Conservation (phyloP, 2,113 vertebrate species). For the Amphiprion percula region DNA sequence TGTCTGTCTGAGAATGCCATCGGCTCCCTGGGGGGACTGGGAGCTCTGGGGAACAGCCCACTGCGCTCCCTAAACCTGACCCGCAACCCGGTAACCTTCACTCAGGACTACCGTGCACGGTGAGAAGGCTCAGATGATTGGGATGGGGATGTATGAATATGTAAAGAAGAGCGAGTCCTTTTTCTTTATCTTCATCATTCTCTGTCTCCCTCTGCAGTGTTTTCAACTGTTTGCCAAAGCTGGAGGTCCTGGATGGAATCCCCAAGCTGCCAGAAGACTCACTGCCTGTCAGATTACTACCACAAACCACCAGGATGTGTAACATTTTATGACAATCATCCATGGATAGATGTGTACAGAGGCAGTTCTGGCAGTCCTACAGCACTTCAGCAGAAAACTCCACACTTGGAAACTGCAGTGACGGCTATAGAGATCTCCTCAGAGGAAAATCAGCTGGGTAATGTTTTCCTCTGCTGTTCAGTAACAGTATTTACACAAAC, state of each 20-base stretch:
- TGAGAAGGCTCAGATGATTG: conserved; percentile 67
- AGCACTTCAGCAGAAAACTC: background rate
- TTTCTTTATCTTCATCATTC: background rate
- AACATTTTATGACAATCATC: conserved; percentile 84
- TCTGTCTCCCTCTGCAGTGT: conserved; percentile 83
- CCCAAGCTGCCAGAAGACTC: conserved; percentile 91
- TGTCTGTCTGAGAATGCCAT: conserved; percentile 94
- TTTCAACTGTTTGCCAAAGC: conserved; percentile 95
- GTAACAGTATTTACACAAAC: background rate
- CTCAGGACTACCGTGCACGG: conserved; percentile 90
- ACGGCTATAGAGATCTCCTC: background rate
- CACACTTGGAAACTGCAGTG: background rate
- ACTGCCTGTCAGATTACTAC: conserved; percentile 68
- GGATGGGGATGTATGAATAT: background rate
- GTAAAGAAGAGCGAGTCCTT: background rate
- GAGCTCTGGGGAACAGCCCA: conserved; percentile 82
- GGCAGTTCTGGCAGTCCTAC: background rate
- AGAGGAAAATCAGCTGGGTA: conserved; percentile 4
- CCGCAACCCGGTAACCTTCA: conserved; percentile 94
- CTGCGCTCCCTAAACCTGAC: conserved; percentile 88
- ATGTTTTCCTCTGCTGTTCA: background rate
- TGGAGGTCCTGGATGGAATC: conserved; percentile 92
- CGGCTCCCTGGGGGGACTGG: conserved; percentile 86
- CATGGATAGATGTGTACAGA: background rate
- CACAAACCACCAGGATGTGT: conserved; percentile 85